Evolutionary conservation across 2,113 vertebrate species (phyloP), one percentile per base, ranked within the genome.

Genomic region (Caracal caracal): DNA sequence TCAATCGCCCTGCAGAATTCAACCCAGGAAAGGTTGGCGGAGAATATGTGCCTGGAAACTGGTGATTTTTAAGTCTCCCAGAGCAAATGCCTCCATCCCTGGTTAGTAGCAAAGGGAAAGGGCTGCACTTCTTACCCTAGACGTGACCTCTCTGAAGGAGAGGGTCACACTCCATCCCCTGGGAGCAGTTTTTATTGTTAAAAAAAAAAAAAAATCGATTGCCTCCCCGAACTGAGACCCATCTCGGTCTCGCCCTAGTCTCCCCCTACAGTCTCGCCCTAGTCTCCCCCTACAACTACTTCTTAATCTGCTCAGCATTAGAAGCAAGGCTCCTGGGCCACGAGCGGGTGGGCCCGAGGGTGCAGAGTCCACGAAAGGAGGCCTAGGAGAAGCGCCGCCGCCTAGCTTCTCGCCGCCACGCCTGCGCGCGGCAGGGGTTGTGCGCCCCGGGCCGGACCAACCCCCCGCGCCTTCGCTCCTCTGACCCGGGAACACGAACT

Each of bases 141-240:
- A 88, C 59, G 47, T 88, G 83, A 76, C 88, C 83, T 84, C 82
- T 87, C 83, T 7, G 12, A 40, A 66, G 56, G 30, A 61, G 10
- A 43, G 51, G 40, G 56, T 92, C 68, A 59, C 75, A 24, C 33
- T 66, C 56, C 19, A 33, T 28, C 22, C 65, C 24, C 40, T 26
- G 51, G 22, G 49, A 73, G n/a, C 1, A 16, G 59, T 37, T 70
- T 93, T 82, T 56, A 61, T 20, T 61, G 47, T 63, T 30, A n/a
- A 56, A 40, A 35, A 61, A 68, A 40, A 65, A 40, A 59, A 66
- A 63, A 61, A 47, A 40, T 33, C 11, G 16, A 30, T 20, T 6
- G 9, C 66, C 40, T 63, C 40, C 6, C 95, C 51, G 83, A 76
- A 92, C 13, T 6, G 43, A 56, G 65, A 43, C 7, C 30, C 40